phyloP scores from a whole-genome alignment of 2,113 vertebrate genomes.

The Pycnonotus jocosus region DNA sequence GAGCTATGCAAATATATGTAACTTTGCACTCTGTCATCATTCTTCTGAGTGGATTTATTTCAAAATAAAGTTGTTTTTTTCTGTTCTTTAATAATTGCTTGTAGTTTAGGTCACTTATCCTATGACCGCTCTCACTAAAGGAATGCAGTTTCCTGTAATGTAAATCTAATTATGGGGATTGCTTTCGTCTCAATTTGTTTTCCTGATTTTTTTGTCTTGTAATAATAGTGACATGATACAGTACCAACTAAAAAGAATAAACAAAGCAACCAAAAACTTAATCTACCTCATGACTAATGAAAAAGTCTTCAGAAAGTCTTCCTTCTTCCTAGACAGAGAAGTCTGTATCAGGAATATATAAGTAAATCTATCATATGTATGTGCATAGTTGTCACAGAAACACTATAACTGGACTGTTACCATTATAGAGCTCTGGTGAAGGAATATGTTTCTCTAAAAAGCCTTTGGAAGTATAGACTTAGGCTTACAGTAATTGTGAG shows the following conservation, averaged over 20 bases:
- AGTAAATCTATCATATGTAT: background rate
- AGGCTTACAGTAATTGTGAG: background rate
- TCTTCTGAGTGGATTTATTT: background rate
- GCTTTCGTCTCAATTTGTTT: background rate
- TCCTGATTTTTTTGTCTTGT: background rate
- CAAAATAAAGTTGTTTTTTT: background rate
- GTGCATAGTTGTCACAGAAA: background rate
- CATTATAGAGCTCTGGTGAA: background rate
- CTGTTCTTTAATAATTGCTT: background rate
- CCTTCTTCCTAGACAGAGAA: background rate
- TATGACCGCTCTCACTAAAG: background rate
- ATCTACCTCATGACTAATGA: background rate
- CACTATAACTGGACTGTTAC: background rate
- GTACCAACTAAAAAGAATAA: background rate
- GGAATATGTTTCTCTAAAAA: background rate
- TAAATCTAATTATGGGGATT: background rate
- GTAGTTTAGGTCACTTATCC: background rate
- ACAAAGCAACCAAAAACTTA: background rate
- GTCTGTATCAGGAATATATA: background rate
- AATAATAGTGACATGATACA: background rate
- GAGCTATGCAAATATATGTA: slow-evolving; percentile 2
- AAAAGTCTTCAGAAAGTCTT: background rate
- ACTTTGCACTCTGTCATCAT: background rate
- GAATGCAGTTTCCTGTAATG: background rate
- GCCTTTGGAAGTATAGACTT: background rate